Conservation (phyloP, 2,888 invertebrate species). For the Coronaproctus castanopsis region DNA sequence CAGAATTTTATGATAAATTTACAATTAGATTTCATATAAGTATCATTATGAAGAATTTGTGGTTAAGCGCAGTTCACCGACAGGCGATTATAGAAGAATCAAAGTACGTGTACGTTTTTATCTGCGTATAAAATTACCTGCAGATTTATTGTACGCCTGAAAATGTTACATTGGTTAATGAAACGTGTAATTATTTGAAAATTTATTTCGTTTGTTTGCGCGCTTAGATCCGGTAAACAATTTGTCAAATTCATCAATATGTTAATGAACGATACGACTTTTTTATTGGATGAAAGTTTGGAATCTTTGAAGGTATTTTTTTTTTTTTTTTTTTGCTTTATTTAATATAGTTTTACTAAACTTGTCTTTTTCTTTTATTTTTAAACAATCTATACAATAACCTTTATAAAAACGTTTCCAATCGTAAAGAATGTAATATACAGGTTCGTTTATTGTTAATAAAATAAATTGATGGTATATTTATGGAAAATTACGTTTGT, state of each 20-base stretch:
- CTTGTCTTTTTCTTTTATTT: not conserved
- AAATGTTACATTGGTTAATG: too few relatives aligned
- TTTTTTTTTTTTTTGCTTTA: not conserved
- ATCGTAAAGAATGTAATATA: too few relatives aligned
- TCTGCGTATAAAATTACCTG: too few relatives aligned
- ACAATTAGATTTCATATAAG: slow-evolving; percentile 96
- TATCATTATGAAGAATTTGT: slow-evolving; percentile 86
- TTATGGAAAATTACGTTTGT: too few relatives aligned
- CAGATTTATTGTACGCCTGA: too few relatives aligned
- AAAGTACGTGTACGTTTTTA: too few relatives aligned
- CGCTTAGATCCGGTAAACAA: slow-evolving; percentile 64
- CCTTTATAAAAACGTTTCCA: not conserved
- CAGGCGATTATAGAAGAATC: slow-evolving; percentile 79
- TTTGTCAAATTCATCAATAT: slow-evolving; percentile 94
- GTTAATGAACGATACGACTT: slow-evolving; percentile 96
- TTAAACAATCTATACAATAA: not conserved
- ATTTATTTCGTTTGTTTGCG: too few relatives aligned
- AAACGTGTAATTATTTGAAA: too few relatives aligned
- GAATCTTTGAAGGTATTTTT: slow-evolving; percentile 51
- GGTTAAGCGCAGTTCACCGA: slow-evolving; percentile 74
- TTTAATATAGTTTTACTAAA: too few relatives aligned
- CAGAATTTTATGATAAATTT: slow-evolving; percentile 98
- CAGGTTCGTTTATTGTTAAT: too few relatives aligned
- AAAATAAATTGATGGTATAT: too few relatives aligned
- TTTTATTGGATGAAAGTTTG: slow-evolving; percentile 84